phyloP scores from a whole-genome alignment of 1,140 invertebrate species.

The Drosophila ogumai region DNA sequence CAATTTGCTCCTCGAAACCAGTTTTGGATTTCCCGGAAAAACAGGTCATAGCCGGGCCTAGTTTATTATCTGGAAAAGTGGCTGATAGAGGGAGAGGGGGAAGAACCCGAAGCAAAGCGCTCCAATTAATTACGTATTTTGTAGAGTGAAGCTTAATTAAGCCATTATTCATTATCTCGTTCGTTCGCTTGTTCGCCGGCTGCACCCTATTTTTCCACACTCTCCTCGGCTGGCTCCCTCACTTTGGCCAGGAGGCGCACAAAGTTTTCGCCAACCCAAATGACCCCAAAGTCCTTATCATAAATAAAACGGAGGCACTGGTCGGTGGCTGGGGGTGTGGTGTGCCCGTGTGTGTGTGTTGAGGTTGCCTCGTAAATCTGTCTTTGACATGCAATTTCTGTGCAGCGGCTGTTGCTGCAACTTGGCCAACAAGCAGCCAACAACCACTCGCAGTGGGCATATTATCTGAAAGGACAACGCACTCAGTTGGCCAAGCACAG shows the following conservation, averaged over 20 bases:
- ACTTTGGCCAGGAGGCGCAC: slow-evolving; percentile 35
- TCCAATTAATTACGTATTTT: slow-evolving; percentile 80
- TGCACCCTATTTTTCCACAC: slow-evolving; percentile 51
- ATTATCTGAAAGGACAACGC: slow-evolving; percentile 76
- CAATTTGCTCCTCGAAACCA: slow-evolving; percentile 35
- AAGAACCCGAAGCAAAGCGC: slow-evolving; percentile 8
- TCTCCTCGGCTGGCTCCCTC: background rate
- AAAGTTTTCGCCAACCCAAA: slow-evolving; percentile 48
- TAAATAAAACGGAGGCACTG: slow-evolving; percentile 58
- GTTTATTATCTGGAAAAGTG: slow-evolving; percentile 30
- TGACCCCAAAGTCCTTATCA: slow-evolving; percentile 60
- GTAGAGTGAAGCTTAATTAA: slow-evolving; percentile 76
- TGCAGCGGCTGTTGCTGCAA: slow-evolving; percentile 80
- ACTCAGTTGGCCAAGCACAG: slow-evolving; percentile 50
- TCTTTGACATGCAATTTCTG: slow-evolving; percentile 82
- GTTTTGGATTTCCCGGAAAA: slow-evolving; percentile 35
- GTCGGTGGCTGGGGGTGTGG: background rate
- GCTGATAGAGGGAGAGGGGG: background rate
- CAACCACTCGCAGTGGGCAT: slow-evolving; percentile 37
- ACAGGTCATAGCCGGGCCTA: slow-evolving; percentile 23
- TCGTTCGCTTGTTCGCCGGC: slow-evolving; percentile 12
- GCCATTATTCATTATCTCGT: slow-evolving; percentile 81
- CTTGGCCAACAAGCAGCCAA: slow-evolving; percentile 36
- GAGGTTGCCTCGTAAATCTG: slow-evolving; percentile 75
- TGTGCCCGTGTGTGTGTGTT: slow-evolving; percentile 6